Evolutionary conservation across 2,888 invertebrate genomes (phyloP), one percentile per base, ranked within the genome.

Genomic region (Entomobrya multifasciata): DNA sequence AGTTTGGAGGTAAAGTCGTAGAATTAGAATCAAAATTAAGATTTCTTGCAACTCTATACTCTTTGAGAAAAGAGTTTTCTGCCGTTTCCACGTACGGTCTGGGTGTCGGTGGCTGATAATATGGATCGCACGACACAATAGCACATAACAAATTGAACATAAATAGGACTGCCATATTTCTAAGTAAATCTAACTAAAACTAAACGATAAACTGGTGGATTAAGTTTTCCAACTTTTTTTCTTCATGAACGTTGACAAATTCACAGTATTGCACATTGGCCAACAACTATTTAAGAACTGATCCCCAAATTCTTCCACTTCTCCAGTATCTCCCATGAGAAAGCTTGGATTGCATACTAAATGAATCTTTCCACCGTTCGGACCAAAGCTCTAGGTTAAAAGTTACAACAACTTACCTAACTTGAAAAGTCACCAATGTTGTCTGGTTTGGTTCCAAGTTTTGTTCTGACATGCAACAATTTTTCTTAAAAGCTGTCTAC

Each of bases 141-240:
- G 86, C 85, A 82, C 88, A 88, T 67, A 88, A 25, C 11, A 88
- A 52, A 57, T 88, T 88, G 25, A 88, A 79, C n/a, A 87, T 13
- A 65, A 88, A 88, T 11, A 87, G 72, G 10, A 82, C 72, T 10
- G 80, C 80, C 88, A 88, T 88, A 57, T 76, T 88, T n/a, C n/a
- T n/a, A n/a, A n/a, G n/a, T n/a, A n/a, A n/a, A n/a, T n/a, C n/a
- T n/a, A n/a, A n/a, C n/a, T n/a, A n/a, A n/a, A n/a, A n/a, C n/a
- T n/a, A n/a, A n/a, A n/a, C n/a, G n/a, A n/a, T n/a, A n/a, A n/a
- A n/a, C n/a, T n/a, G n/a, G n/a, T n/a, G n/a, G n/a, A n/a, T n/a
- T n/a, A n/a, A n/a, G n/a, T n/a, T n/a, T n/a, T n/a, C n/a, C n/a
- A n/a, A n/a, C n/a, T n/a, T n/a, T n/a, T n/a, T n/a, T n/a, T n/a